phyloP scores from a whole-genome alignment of 2,797 vertebrate species.

The Melanotaenia maccullochi region DNA sequence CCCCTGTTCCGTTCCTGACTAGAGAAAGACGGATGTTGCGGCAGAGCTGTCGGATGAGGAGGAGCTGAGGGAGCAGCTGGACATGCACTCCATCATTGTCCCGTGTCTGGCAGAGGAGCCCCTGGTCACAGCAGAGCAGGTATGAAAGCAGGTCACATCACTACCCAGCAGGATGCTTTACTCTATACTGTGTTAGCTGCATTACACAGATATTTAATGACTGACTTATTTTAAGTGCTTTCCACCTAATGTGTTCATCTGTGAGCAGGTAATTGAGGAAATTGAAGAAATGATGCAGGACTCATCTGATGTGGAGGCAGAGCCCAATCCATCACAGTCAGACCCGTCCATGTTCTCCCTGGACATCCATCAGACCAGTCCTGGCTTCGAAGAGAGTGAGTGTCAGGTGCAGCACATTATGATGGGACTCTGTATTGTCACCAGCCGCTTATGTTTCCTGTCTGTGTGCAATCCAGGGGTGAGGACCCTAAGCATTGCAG shows the following conservation, averaged over 20 bases:
- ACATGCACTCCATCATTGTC: slow-evolving; percentile 97
- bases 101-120: slow-evolving; percentile 92
- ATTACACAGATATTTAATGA: slow-evolving; percentile 19
- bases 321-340: slow-evolving; percentile 85
- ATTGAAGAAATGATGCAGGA: slow-evolving; percentile 99
- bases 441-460: neutral
- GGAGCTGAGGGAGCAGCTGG: slow-evolving; percentile 94
- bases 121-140: slow-evolving; percentile 95
- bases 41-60: slow-evolving; percentile 90
- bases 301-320: slow-evolving; percentile 88
- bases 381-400: slow-evolving; percentile 90
- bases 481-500: slow-evolving; percentile 82
- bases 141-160: slow-evolving; percentile 43
- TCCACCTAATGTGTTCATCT: slow-evolving; percentile 23
- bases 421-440: neutral
- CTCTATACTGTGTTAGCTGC: no score
- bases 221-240: neutral
- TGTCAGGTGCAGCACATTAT: neutral
- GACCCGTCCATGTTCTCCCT: slow-evolving; percentile 88
- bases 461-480: slow-evolving; percentile 78
- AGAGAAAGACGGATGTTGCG: slow-evolving; percentile 80
- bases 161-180: no score
- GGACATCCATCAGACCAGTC: slow-evolving; percentile 85
- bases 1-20: slow-evolving; percentile 16
- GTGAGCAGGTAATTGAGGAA: slow-evolving; percentile 94